Base-by-base conservation (phyloP, 2,113 vertebrate species). In the Casuarius casuarius region DNA sequence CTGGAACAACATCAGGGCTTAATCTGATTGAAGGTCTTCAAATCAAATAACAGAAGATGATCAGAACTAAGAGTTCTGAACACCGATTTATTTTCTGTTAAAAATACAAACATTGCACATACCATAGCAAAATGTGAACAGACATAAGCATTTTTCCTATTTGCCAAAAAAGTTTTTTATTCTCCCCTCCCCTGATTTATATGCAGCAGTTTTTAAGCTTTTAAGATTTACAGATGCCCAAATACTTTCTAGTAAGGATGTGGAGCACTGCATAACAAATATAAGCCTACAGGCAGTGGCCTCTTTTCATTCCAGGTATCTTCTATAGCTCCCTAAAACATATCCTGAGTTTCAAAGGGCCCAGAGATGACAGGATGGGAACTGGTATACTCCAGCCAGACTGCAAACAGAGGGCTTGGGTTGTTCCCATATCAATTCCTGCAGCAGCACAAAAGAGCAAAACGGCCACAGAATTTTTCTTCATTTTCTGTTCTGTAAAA, bases 321-420 rank as follows among this genome's bases (percentile, higher is more conserved):
- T 35, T 62, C 35, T 31, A 71, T 1, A 83, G 82, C 19, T 90
- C 21, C 56, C 58, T 42, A 48, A 82, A 56, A 7, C 7, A 54
- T 18, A 74, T 59, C 9, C 5, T 5, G 2, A 79, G 31, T 61
- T 92, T 54, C n/a, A 66, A 0, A 0, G 0, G 2, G 52, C 52
- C 25, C 48, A 90, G 26, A 62, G 28, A 58, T 44, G 49, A 40
- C 51, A 65, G n/a, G 11, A 13, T 13, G 1, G 0, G 78, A 78
- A 68, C 14, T 26, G 10, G 12, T 31, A 5, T 0, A 0, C 12
- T 72, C 11, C 56, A 80, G 35, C 3, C 25, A 71, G 40, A 16
- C 19, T 10, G 21, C 54, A 71, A 76, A 15, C 14, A 49, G 14
- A 76, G 16, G 42, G 17, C 33, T 73, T 46, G 12, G 4, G 15